Evolutionary conservation across 2,888 invertebrate species (phyloP).

Genomic region (Caenorhabditis sp.): DNA sequence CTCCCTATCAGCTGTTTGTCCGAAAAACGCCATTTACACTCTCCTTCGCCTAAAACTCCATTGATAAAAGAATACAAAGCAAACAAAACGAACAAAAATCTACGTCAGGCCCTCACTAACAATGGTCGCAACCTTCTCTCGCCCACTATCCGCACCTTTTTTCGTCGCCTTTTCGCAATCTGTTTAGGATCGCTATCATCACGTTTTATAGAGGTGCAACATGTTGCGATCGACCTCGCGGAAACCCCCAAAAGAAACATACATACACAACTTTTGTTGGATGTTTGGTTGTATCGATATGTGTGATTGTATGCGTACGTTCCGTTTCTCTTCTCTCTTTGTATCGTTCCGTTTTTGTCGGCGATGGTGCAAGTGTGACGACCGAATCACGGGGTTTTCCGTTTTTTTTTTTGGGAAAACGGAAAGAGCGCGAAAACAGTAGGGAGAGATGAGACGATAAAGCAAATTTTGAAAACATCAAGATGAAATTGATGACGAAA

Average conservation of each 20-base stretch:
- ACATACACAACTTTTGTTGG: constrained; percentile 7
- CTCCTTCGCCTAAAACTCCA: background rate
- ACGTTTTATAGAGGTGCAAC: constrained; percentile 54
- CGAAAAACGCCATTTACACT: background rate
- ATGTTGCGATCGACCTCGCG: constrained; percentile 46
- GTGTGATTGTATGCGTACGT: constrained; percentile 30
- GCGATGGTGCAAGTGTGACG: constrained; percentile 32
- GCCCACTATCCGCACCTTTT: constrained; percentile 4
- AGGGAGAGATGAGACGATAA: background rate
- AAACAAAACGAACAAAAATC: constrained; percentile 34
- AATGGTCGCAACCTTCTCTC: constrained; percentile 23
- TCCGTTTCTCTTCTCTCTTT: constrained; percentile 12
- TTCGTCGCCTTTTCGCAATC: constrained; percentile 7
- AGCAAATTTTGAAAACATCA: constrained; percentile 30
- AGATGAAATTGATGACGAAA: constrained; percentile 17
- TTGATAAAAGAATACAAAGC: constrained; percentile 28
- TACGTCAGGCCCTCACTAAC: constrained; percentile 14
- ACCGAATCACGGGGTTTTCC: constrained; percentile 40
- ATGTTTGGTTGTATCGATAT: constrained; percentile 4
- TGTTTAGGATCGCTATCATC: constrained; percentile 41
- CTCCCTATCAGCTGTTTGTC: constrained; percentile 29
- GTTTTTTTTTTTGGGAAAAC: constrained; percentile 14
- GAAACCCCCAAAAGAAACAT: constrained; percentile 23
- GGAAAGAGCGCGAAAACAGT: constrained; percentile 29
- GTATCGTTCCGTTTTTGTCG: constrained; percentile 26